These are phyloP conservation scores for Toxotes jaculatrix DNA, from an alignment of 2,113 vertebrate genomes.

Conservation along the genomic window DNA sequence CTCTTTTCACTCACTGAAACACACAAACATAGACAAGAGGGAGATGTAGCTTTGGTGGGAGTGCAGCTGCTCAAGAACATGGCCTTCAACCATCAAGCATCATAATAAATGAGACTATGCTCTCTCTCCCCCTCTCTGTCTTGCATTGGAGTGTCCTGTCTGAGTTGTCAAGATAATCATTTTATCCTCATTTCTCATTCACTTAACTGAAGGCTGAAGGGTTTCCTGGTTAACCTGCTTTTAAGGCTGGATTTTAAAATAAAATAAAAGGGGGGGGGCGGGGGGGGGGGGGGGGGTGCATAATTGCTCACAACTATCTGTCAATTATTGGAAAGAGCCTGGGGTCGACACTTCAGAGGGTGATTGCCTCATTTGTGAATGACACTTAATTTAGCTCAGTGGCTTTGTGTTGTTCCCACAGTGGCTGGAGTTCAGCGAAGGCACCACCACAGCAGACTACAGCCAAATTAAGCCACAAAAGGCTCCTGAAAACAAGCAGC, in stretches of 20 bases:
- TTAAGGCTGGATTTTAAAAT: slow-evolving; percentile 30
- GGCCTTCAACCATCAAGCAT: slow-evolving; percentile 59
- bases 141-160: slow-evolving; percentile 36
- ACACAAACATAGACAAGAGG: slow-evolving; percentile 58
- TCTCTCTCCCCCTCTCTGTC: neutral
- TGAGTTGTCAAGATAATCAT: slow-evolving; percentile 48
- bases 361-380: slow-evolving; percentile 55
- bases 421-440: slow-evolving; percentile 32
- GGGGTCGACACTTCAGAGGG: slow-evolving; percentile 29
- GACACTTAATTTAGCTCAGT: slow-evolving; percentile 51
- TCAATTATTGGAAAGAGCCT: slow-evolving; percentile 46
- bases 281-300: neutral
- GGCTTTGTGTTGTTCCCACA: slow-evolving; percentile 32
- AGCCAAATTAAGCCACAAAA: slow-evolving; percentile 20
- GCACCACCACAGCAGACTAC: slow-evolving; percentile 10
- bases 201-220: slow-evolving; percentile 46
- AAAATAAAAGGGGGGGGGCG: neutral
- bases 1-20: slow-evolving; percentile 76
- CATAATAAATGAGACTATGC: slow-evolving; percentile 10
- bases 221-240: slow-evolving; percentile 37
- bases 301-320: slow-evolving; percentile 36
- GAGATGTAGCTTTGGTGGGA: slow-evolving; percentile 57
- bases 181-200: slow-evolving; percentile 52
- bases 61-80: slow-evolving; percentile 74
- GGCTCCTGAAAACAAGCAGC: slow-evolving; percentile 26